Base-by-base conservation (phyloP, 2,113 vertebrate species). In the Thermophis baileyi region DNA sequence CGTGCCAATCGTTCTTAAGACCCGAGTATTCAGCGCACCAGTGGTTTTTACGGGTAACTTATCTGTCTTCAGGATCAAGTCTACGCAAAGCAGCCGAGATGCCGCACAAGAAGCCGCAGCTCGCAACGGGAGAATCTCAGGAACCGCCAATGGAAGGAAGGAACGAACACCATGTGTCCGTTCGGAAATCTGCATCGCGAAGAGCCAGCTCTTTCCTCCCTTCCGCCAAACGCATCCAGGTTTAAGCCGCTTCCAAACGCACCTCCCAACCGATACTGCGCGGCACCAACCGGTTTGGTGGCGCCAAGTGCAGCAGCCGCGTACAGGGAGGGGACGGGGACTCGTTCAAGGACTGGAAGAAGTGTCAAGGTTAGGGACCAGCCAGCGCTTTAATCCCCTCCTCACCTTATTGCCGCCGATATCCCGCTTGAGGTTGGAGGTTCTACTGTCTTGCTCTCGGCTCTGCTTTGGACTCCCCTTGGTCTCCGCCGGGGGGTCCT, bases 331-430 rank as follows among this genome's bases (percentile, higher is more conserved):
- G 93, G 94, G 57, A 92, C 88, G 69, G 89, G 96, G 95, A 55
- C 46, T 2, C 10, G 91, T 10, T 96, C 94, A 94, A 90, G 5
- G 92, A 44, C 88, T 3, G 94, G 91, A 60, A 96, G 95, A 86
- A 97, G 95, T 63, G 55, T 14, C 93, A 94, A 74, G 93, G 89
- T 85, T 92, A 94, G 91, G 90, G 89, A 94, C 86, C 53, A 92
- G 92, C 9, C 81, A 57, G 93, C 87, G 93, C 94, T 95, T 95
- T 94, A 85, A 60, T 94, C 95, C 90, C 88, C 97, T 93, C 93
- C 97, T 98, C 97, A 98, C 98, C 97, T 98, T 98, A 93, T 95
- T 96, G 94, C 92, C 89, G 92, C 93, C 6, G 91, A 92, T 92
- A 92, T 98, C 95, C 89, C 87, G 96, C 96, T 94, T 97, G 46